Percentiles rank a stretch among this genome's conserved stretches.
Evolutionary conservation across 2,888 invertebrate species (phyloP).

Genomic region (Ariolimax columbianus): DNA sequence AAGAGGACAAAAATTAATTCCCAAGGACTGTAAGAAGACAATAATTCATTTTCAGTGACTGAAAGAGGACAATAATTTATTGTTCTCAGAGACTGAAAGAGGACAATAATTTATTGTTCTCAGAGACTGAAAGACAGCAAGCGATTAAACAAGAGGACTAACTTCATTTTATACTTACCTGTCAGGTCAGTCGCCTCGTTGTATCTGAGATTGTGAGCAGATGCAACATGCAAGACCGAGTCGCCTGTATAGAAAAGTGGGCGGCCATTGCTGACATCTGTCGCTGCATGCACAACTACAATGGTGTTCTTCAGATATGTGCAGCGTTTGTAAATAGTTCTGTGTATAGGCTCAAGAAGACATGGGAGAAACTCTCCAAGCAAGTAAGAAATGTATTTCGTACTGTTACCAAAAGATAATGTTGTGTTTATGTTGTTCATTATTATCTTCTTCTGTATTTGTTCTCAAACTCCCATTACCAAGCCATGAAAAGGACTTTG

Average conservation of each 20-base stretch:
- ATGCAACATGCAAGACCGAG: constrained; percentile 84
- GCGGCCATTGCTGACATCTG: constrained; percentile 94
- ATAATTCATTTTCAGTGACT: no score
- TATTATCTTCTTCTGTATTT: no score
- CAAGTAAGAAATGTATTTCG: constrained; percentile 82
- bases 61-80: no score
- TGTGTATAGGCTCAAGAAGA: constrained; percentile 91
- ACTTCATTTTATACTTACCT: no score
- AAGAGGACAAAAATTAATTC: no score
- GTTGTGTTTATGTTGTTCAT: not conserved
- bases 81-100: no score
- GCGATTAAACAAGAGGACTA: no score
- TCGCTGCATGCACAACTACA: constrained; percentile 93
- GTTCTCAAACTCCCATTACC: no score
- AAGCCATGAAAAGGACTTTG: no score
- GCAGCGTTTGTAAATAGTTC: constrained; percentile 93
- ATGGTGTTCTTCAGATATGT: constrained; percentile 93
- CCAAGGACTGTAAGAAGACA: no score
- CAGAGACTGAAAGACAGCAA: no score
- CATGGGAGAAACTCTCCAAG: constrained; percentile 95
- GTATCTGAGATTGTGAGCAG: constrained; percentile 91
- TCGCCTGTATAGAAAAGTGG: constrained; percentile 94
- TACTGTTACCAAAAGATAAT: not conserved
- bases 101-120: no score
- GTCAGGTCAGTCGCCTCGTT: constrained; percentile 87